phyloP scores from a whole-genome alignment of 2,797 vertebrate genomes.

The Synaphobranchus kaupii region DNA sequence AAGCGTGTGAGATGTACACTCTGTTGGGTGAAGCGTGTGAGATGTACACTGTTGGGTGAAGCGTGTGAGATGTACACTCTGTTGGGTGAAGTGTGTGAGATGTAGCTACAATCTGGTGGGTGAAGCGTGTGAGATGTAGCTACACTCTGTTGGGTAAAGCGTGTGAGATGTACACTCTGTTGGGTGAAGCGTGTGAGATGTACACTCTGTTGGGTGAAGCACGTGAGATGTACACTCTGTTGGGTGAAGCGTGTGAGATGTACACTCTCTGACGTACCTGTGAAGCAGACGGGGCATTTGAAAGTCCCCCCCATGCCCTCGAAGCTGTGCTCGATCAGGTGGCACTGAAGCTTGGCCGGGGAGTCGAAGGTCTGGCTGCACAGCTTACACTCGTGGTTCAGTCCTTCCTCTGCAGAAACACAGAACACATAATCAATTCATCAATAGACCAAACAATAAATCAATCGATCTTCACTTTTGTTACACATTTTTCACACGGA shows the following conservation, averaged over 20 bases:
- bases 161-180: background rate
- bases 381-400: conserved; percentile 98
- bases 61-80: background rate
- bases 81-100: background rate
- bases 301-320: conserved; percentile 99
- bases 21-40: background rate
- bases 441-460: background rate
- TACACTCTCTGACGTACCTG: conserved; percentile 73
- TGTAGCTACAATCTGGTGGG: too few species aligned
- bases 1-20: background rate
- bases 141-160: background rate
- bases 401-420: conserved; percentile 86
- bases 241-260: background rate
- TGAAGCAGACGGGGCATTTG: conserved; percentile 98
- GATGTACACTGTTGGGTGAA: background rate
- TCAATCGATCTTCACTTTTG: background rate
- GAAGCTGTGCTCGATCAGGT: conserved; percentile 98
- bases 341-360: conserved; percentile 97
- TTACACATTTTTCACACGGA: background rate
- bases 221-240: background rate
- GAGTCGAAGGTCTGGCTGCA: conserved; percentile 98
- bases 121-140: background rate
- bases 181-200: background rate
- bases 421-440: background rate
- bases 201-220: background rate